A percentile compares a stretch with the other conserved stretches of the same genome.
These are phyloP conservation scores for Entosphenus tridentatus DNA, from an alignment of 2,113 vertebrate genomes.

Conservation along the genomic window DNA sequence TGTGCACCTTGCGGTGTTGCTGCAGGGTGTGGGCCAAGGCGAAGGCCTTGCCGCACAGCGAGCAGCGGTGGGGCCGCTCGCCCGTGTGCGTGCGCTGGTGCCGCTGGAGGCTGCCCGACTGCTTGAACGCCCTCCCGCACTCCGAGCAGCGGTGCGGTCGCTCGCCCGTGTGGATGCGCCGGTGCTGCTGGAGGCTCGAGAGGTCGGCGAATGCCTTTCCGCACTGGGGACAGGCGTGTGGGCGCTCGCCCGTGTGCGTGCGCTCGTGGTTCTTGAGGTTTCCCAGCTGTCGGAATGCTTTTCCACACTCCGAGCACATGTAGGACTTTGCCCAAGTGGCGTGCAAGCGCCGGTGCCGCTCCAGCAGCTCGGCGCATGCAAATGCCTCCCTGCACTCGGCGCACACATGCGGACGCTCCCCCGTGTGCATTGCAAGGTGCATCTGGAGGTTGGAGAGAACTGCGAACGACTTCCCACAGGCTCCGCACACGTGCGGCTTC, in stretches of 20 bases:
- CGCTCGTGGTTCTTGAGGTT: background rate
- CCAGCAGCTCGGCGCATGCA: too few relatives aligned
- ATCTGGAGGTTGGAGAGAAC: too few relatives aligned
- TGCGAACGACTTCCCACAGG: too few relatives aligned
- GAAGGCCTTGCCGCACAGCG: slow-evolving; percentile 1
- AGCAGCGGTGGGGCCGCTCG: background rate
- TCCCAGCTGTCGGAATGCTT: background rate
- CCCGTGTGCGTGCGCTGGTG: background rate
- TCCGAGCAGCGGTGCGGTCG: background rate
- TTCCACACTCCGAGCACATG: background rate
- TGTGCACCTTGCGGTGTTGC: slow-evolving; percentile 4
- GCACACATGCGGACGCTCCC: too few relatives aligned
- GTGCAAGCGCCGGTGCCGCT: too few relatives aligned
- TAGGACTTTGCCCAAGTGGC: background rate
- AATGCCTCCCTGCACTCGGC: too few relatives aligned
- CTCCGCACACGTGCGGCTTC: too few relatives aligned
- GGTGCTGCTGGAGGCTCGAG: slow-evolving; percentile 1
- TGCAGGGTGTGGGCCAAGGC: background rate
- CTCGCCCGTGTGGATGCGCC: slow-evolving; percentile 6
- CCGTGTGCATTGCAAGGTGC: too few relatives aligned
- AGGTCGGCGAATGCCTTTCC: background rate
- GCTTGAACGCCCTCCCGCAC: background rate
- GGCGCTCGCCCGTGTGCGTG: slow-evolving; percentile 4
- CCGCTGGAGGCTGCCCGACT: background rate
- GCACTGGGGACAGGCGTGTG: background rate